Evolutionary conservation across 2,113 vertebrate species (phyloP).

Genomic region (Camelus bactrianus): DNA sequence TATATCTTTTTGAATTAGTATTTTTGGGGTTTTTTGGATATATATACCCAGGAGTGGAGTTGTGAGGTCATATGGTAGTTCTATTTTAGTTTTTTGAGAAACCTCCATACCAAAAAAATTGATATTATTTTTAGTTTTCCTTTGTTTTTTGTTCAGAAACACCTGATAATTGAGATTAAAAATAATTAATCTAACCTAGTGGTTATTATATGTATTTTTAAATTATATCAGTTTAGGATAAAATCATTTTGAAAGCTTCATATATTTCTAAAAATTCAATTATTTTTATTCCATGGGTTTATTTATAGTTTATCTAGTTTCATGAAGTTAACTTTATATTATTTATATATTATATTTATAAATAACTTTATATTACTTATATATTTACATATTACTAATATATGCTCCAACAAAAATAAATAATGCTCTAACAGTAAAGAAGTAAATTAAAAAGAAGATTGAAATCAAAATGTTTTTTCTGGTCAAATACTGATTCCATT

Average conservation of each 20-base stretch:
- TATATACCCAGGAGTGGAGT: background rate
- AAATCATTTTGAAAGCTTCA: background rate
- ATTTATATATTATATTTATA: too few relatives aligned
- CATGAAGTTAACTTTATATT: background rate
- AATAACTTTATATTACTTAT: too few relatives aligned
- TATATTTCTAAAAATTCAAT: constrained; percentile 22
- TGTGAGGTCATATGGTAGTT: background rate
- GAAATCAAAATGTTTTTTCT: constrained; percentile 53
- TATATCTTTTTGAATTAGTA: background rate
- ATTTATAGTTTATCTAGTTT: background rate
- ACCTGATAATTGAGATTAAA: constrained; percentile 57
- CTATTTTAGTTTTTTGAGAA: background rate
- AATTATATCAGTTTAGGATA: constrained; percentile 35
- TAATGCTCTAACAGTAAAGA: constrained; percentile 35
- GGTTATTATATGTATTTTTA: background rate
- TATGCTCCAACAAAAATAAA: too few relatives aligned
- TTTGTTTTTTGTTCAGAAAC: constrained; percentile 25
- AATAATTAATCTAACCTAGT: background rate
- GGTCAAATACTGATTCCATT: background rate
- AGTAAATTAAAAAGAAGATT: constrained; percentile 2
- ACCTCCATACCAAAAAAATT: background rate
- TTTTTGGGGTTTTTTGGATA: background rate
- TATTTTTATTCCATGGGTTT: background rate
- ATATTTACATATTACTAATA: too few relatives aligned
- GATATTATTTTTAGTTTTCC: background rate